Evolutionary conservation across 2,113 vertebrate genomes (phyloP), one percentile per base, ranked within the genome.

Genomic region (Grallaria varia): DNA sequence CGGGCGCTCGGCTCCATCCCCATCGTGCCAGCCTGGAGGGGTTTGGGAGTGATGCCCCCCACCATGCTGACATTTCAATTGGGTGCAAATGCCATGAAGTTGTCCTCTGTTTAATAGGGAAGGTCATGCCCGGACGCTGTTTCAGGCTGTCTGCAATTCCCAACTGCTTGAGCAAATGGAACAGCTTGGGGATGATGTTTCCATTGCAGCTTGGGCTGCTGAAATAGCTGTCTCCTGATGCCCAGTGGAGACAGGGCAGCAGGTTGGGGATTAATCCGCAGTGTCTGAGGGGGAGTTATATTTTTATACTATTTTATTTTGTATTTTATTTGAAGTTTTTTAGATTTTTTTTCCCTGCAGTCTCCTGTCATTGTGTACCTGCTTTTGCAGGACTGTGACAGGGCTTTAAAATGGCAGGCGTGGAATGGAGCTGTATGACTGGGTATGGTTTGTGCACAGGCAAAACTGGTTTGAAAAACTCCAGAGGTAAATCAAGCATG

Each of bases 1-100:
- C 0, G 1, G 0, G 2, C 33, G 30, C 78, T 69, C 1, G 0
- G 25, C 59, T 63, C 49, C 1, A 1, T 33, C 59, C 53, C 77
- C 7, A 4, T 4, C 37, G 50, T 25, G 67, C 25, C 0, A 1
- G 53, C 50, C 56, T 6, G 52, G 25, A 67, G 37, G 9, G 25
- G 14, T 8, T 59, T n/a, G 4, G 75, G n/a, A 47, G 42, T 0
- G 0, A 24, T 25, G 22, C 18, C 82, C 27, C 25, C 42, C 72
- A 59, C 69, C 52, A 13, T 33, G 47, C 56, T 92, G 74, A 59
- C 7, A 17, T 67, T 91, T 74, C 81, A 87, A 6, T 28, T 50
- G 50, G 52, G 53, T 67, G 64, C 8, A 24, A 63, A 67, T 39
- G 42, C 20, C 74, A n/a, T 28, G 13, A 40, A 74, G 31, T 7